Evolutionary conservation across 2,888 invertebrate species (phyloP).

Genomic region (Mythimna pallens): DNA sequence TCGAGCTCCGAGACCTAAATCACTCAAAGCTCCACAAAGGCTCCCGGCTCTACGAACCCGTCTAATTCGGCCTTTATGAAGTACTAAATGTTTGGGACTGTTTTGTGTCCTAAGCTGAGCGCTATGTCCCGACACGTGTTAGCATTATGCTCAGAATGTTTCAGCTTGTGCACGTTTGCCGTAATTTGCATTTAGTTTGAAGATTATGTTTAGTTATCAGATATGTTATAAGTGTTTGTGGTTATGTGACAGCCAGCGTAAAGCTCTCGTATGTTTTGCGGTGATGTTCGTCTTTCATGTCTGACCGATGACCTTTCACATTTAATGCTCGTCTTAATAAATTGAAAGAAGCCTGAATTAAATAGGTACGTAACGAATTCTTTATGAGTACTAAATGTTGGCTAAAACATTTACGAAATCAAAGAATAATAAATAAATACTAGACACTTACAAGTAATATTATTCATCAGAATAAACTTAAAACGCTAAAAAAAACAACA

Average conservation of each 20-base stretch:
- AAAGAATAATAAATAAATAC: neutral
- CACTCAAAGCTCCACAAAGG: constrained; percentile 52
- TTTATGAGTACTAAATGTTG: neutral
- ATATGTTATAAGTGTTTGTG: constrained; percentile 32
- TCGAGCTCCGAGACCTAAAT: constrained; percentile 46
- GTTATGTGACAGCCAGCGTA: constrained; percentile 10
- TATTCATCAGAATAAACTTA: neutral
- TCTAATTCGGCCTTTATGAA: constrained; percentile 57
- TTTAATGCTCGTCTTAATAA: neutral
- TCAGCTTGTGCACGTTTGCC: constrained; percentile 28
- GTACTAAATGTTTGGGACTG: constrained; percentile 39
- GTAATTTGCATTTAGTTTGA: constrained; percentile 55
- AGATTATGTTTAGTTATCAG: constrained; percentile 50
- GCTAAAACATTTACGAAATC: neutral
- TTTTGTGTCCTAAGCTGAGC: constrained; percentile 46
- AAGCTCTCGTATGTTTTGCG: constrained; percentile 13
- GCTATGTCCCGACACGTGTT: constrained; percentile 35
- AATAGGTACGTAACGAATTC: neutral
- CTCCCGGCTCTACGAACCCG: constrained; percentile 14
- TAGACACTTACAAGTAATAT: neutral
- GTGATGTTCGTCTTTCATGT: constrained; percentile 6
- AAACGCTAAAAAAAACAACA: neutral
- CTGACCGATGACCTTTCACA: constrained; percentile 29
- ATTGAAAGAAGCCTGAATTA: neutral
- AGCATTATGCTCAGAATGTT: constrained; percentile 37